These are phyloP conservation scores for Microtus montanus DNA, from an alignment of 2,113 vertebrate genomes.

Conservation along the genomic window DNA sequence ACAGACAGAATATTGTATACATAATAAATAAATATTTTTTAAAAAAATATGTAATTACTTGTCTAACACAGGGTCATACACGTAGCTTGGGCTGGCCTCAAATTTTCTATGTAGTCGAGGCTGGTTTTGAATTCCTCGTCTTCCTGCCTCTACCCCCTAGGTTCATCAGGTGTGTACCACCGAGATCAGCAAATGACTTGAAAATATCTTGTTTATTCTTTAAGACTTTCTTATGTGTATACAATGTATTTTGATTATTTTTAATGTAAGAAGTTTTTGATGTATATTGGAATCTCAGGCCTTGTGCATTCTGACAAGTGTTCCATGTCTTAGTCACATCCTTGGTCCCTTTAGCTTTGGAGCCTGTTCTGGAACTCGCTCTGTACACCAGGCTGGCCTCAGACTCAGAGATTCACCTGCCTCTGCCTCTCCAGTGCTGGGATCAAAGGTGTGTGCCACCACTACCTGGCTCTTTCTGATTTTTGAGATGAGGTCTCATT, in stretches of 20 bases:
- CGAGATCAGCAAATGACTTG: too few relatives aligned
- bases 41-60: too few relatives aligned
- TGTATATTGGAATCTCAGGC: background rate
- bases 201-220: too few relatives aligned
- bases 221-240: too few relatives aligned
- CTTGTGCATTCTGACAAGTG: background rate
- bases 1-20: too few relatives aligned
- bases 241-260: background rate
- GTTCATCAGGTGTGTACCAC: too few relatives aligned
- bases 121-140: too few relatives aligned
- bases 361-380: background rate
- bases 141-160: too few relatives aligned
- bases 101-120: too few relatives aligned
- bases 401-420: background rate
- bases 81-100: too few relatives aligned
- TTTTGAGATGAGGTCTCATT: background rate
- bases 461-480: background rate
- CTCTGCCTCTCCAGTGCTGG: background rate
- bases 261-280: background rate
- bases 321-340: background rate
- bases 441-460: background rate
- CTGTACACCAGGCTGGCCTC: background rate
- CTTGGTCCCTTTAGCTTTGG: background rate
- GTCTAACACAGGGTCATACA: too few relatives aligned
- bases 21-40: too few relatives aligned